Evolutionary conservation across 1,140 invertebrate genomes (phyloP).

Genomic region (Micrasema longulum): DNA sequence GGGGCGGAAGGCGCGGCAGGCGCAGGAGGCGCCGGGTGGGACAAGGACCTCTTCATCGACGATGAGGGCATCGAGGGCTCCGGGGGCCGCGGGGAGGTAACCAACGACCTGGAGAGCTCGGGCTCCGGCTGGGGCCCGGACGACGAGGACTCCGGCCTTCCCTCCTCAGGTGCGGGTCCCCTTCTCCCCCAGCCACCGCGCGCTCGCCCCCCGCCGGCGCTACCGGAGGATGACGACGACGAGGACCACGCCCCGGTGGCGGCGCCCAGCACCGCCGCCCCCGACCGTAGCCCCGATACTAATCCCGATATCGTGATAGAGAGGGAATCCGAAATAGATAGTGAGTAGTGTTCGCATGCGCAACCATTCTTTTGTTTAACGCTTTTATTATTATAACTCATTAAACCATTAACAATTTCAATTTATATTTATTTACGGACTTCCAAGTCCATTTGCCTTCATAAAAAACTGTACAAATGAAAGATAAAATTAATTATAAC

Average conservation of each 20-base stretch:
- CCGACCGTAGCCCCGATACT: constrained; percentile 59
- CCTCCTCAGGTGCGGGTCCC: constrained; percentile 49
- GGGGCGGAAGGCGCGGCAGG: constrained; percentile 26
- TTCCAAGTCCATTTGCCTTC: background rate
- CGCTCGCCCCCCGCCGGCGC: background rate
- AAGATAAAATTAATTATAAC: too few species aligned
- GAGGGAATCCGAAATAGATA: constrained; percentile 56
- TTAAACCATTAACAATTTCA: background rate
- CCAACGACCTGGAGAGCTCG: constrained; percentile 64
- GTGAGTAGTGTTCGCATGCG: constrained; percentile 68
- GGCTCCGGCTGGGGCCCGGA: constrained; percentile 67
- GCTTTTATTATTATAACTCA: constrained; percentile 27
- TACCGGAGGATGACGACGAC: constrained; percentile 11
- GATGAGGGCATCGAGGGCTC: constrained; percentile 58
- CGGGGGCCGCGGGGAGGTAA: constrained; percentile 63
- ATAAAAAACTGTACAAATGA: too few species aligned
- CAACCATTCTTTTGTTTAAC: constrained; percentile 57
- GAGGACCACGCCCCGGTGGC: constrained; percentile 24
- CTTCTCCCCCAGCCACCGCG: background rate
- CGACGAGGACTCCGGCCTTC: constrained; percentile 63
- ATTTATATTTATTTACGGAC: background rate
- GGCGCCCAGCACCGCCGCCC: constrained; percentile 46
- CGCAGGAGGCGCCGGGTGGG: constrained; percentile 8
- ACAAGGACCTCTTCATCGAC: constrained; percentile 63
- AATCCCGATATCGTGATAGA: constrained; percentile 56